phyloP scores from a whole-genome alignment of 2,113 vertebrate genomes.

The Australoheros scitulus region DNA sequence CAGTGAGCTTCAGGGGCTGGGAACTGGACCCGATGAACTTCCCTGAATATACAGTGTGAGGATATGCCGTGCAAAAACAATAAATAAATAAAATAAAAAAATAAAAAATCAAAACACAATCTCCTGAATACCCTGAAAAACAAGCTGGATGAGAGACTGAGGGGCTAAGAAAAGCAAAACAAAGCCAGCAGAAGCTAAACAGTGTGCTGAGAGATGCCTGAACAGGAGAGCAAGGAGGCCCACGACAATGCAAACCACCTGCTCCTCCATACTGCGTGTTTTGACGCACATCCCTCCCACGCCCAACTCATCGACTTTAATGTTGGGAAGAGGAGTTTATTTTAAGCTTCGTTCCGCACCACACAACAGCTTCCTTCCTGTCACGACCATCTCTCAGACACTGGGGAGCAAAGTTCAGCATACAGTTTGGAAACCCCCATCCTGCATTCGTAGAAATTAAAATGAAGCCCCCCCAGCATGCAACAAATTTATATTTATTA shows the following conservation, averaged over 20 bases:
- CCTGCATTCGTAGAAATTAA: neutral
- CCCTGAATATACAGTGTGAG: conserved; percentile 8
- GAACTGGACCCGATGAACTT: conserved; percentile 54
- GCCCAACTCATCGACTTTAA: conserved; percentile 27
- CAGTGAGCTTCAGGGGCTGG: neutral
- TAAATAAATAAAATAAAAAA: neutral
- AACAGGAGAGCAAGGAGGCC: neutral
- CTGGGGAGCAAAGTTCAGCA: neutral
- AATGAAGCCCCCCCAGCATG: neutral
- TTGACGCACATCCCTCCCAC: conserved; percentile 66
- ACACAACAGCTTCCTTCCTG: conserved; percentile 57
- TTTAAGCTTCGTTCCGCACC: conserved; percentile 26
- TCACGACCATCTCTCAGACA: neutral
- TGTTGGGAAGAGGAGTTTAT: conserved; percentile 30
- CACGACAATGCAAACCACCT: conserved; percentile 48
- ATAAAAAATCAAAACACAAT: conserved; percentile 18
- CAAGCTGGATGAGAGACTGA: conserved; percentile 12
- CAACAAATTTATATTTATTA: neutral
- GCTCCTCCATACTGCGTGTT: conserved; percentile 32
- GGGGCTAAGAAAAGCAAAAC: neutral
- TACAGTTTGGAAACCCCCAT: neutral
- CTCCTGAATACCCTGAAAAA: neutral
- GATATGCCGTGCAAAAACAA: conserved; percentile 29
- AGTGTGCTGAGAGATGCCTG: neutral
- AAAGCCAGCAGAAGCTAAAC: conserved; percentile 17